Conservation (phyloP, 2,113 vertebrate genomes). For the Podarcis raffonei region DNA sequence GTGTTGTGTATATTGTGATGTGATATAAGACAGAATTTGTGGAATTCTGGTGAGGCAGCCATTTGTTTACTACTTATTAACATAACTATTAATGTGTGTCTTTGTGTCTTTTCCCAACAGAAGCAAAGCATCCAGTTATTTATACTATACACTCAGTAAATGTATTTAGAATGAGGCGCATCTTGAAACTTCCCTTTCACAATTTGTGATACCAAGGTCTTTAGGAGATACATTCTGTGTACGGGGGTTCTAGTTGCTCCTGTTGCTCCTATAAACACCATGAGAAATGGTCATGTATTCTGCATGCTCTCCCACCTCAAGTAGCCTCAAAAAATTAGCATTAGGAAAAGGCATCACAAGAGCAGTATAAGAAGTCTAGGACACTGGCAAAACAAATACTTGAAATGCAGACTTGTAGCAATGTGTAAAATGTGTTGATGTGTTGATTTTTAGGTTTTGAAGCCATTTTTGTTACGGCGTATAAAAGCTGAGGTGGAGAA, state of each 20-base stretch:
- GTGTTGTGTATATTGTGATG: background rate
- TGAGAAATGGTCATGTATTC: background rate
- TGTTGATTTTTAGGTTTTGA: conserved; percentile 80
- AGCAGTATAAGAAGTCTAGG: background rate
- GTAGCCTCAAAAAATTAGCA: background rate
- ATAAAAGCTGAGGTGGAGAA: conserved; percentile 93
- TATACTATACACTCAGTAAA: background rate
- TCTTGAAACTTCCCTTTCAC: background rate
- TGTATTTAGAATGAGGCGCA: background rate
- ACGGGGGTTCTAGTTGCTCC: background rate
- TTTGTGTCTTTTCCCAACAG: background rate
- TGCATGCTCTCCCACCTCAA: background rate
- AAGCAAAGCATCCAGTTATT: background rate
- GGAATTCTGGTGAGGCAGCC: background rate
- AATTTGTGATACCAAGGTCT: background rate
- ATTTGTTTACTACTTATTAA: background rate
- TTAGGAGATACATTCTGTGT: background rate
- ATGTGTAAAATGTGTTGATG: background rate
- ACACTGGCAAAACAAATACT: conserved; percentile 1
- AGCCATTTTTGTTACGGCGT: conserved; percentile 88
- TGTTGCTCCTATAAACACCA: background rate
- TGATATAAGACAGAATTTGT: background rate
- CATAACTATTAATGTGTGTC: background rate
- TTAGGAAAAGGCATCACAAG: background rate
- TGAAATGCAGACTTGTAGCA: background rate